Conservation (phyloP, 2,113 vertebrate species). For the Chionis minor region DNA sequence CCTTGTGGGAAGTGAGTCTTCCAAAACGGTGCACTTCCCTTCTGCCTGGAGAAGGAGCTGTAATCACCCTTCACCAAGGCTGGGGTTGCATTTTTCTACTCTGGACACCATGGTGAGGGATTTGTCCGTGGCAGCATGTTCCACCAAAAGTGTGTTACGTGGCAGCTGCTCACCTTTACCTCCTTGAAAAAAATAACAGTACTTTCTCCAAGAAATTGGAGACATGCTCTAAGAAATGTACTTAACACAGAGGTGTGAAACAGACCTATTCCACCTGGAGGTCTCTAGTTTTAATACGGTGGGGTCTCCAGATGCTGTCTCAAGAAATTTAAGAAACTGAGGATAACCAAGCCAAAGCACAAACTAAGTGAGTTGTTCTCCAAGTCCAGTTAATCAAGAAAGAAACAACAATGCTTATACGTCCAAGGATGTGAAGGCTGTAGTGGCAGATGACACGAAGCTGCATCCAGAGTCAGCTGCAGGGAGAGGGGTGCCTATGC, state of each 20-base stretch:
- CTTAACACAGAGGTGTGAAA: neutral
- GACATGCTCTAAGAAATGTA: neutral
- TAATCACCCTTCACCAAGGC: neutral
- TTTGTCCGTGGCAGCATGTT: neutral
- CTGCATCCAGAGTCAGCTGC: neutral
- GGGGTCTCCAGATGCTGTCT: neutral
- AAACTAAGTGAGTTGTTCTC: neutral
- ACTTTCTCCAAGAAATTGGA: neutral
- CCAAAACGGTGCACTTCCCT: neutral
- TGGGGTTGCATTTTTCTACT: neutral
- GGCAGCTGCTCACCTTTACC: neutral
- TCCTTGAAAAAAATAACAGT: neutral
- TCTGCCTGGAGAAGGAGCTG: neutral
- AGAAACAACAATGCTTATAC: neutral
- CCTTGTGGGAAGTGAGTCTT: neutral
- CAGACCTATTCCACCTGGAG: neutral
- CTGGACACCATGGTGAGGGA: neutral
- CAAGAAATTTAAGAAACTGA: neutral
- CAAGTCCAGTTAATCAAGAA: neutral
- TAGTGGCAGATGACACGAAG: neutral
- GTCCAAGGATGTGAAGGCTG: neutral
- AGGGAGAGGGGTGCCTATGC: no score
- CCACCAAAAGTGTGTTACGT: neutral
- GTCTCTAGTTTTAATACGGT: neutral
- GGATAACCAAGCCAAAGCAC: neutral